phyloP scores from a whole-genome alignment of 2,797 vertebrate genomes.

The Gymnocypris eckloni region DNA sequence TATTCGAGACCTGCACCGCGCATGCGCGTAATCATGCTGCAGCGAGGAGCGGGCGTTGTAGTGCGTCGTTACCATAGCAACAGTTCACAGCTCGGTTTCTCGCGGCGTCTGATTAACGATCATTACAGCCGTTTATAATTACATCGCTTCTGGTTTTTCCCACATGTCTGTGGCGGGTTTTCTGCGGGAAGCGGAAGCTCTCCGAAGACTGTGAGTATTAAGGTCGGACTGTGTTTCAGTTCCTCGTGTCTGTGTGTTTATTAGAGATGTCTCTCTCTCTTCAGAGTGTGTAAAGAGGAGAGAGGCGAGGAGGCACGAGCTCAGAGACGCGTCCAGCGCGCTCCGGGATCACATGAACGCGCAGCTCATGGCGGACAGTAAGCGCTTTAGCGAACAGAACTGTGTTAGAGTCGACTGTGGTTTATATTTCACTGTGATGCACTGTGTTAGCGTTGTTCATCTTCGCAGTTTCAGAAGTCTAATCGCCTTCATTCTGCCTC shows the following conservation, averaged over 20 bases:
- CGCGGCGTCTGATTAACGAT: background rate
- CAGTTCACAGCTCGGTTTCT: background rate
- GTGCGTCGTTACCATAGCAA: background rate
- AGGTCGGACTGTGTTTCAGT: background rate
- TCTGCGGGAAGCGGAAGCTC: conserved; percentile 79
- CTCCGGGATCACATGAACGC: conserved; percentile 54
- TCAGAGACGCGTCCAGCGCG: conserved; percentile 78
- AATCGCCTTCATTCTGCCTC: too few species aligned
- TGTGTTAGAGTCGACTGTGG: too few species aligned
- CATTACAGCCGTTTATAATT: background rate
- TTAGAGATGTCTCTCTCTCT: background rate
- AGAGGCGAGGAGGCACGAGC: conserved; percentile 84
- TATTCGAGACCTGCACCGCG: too few species aligned
- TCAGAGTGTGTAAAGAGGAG: conserved; percentile 85
- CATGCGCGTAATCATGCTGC: too few species aligned
- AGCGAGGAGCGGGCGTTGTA: background rate
- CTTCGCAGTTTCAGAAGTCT: too few species aligned
- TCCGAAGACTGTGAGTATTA: conserved; percentile 83
- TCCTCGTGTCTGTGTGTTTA: background rate
- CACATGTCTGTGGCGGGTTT: conserved; percentile 76
- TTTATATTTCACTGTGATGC: too few species aligned
- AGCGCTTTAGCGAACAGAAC: background rate
- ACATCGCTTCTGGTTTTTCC: background rate
- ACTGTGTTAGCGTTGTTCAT: too few species aligned
- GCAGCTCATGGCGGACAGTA: background rate